Base-by-base conservation (phyloP, 2,888 invertebrate species). In the Melinaea menophilus region DNA sequence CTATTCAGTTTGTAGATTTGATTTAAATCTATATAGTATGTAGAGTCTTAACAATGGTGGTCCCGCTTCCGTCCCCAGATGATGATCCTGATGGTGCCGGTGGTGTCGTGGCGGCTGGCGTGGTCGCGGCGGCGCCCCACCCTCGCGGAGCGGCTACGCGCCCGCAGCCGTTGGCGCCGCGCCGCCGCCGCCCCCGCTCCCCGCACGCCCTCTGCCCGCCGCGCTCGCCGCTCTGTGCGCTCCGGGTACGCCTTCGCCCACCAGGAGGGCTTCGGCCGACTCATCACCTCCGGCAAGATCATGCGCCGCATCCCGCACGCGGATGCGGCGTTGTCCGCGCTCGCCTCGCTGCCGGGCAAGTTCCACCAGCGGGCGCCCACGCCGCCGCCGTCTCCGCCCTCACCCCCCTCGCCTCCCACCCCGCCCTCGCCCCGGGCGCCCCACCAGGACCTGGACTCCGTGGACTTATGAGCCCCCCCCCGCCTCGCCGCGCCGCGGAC, bases 221-320 rank as follows among this genome's bases (percentile, higher is more conserved):
- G 97, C 75, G 97, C 97, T 65, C 92, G 99, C 47, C 94, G 97
- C 75, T 98, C 98, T 41, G 93, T 99, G 69, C 95, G 99, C 63
- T 98, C 98, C 11, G 99, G 99, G 22, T 88, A 99, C 90, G 99
- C 99, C 9, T 99, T 99, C 91, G 98, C 99, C 63, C 99, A 99
- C 90, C 98, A 98, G 88, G 97, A 98, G 92, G 98, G 98, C 74
- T 99, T 98, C 86, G 98, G 98, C 57, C 93, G 97, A 31, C 95
- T 99, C 74, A 99, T 99, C 82, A 99, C 98, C 11, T 97, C 97
- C 58, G 99, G 98, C 66, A 97, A 97, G 89, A 98, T 98, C 79
- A 98, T 98, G 98, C 86, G 88, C 12, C 95, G 95, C 80, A 90
- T 95, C 82, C 95, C 95, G 61, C 95, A 95, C 84, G 92, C 92